Base-by-base conservation (phyloP, 2,888 invertebrate genomes). In the Andrena fulva region DNA sequence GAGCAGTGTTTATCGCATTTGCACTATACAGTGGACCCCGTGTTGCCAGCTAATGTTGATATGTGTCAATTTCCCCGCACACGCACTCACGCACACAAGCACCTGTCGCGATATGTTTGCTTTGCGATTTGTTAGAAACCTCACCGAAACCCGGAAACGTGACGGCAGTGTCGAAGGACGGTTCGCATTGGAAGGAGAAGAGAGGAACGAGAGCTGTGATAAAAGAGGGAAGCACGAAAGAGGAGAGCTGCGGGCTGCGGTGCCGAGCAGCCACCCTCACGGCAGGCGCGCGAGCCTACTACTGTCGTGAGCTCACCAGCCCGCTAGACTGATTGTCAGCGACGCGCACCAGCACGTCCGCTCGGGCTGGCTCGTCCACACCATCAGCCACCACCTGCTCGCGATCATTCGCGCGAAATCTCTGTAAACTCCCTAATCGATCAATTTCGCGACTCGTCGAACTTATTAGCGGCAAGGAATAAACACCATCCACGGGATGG, bases 281-380 rank as follows among this genome's bases (percentile, higher is more conserved):
- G 85, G 86, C 82, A 86, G 88, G 90, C 91, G 88, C 90, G 88
- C 91, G 88, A 86, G 88, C 79, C 87, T 85, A 85, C 82, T 85
- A 91, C 90, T 91, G 56, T 56, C 56, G 56, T 10, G 90, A 87
- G 72, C 78, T 31, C 35, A 62, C 71, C 72, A 80, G 52, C 80
- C 27, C n/a, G 50, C 62, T 56, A 54, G 54, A 70, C 79, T 68
- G 71, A 69, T 79, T 80, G 77, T 72, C 64, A 75, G 77, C 72
- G 42, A 62, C 84, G 76, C 80, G 71, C 73, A 76, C 83, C 80
- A 52, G 73, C 75, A 72, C 82, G 59, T 52, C n/a, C 48, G 56
- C 42, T 73, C 81, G 67, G 56, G 48, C 20, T 42, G 52, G 60
- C 66, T 73, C 72, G 69, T 56, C 71, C 66, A 50, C 50, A 50